A percentile compares a stretch with the other conserved stretches of the same genome.
phyloP scores from a whole-genome alignment of 2,113 vertebrate genomes.

The Myrmecophaga tridactyla region DNA sequence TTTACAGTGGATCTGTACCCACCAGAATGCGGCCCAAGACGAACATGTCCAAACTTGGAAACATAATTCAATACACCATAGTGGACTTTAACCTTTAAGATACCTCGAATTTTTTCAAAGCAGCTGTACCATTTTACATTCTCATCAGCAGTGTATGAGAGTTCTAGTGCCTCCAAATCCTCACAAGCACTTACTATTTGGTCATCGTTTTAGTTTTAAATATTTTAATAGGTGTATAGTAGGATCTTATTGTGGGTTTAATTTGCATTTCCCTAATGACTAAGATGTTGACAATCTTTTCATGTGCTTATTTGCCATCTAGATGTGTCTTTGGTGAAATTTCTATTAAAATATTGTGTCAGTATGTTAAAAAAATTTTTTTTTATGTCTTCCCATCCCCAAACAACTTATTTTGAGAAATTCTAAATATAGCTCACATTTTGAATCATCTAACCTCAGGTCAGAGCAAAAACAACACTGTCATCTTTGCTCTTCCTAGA shows the following conservation, averaged over 20 bases:
- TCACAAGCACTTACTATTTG: no score
- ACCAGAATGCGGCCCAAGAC: no score
- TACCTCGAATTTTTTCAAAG: background rate
- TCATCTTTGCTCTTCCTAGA: background rate
- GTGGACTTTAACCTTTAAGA: background rate
- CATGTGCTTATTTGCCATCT: background rate
- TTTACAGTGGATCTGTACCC: no score
- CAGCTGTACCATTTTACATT: fast-evolving
- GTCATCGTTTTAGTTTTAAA: background rate
- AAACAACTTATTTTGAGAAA: background rate
- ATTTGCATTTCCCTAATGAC: background rate
- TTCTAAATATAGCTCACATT: background rate
- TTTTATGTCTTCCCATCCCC: background rate
- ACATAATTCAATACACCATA: no score
- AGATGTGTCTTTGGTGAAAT: background rate
- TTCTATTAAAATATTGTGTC: background rate
- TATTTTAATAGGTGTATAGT: background rate
- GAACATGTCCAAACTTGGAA: no score
- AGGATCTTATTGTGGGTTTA: background rate
- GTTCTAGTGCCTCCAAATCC: background rate
- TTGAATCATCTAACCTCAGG: background rate
- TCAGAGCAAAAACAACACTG: background rate
- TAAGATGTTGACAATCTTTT: background rate
- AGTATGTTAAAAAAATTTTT: background rate
- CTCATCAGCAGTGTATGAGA: background rate